Evolutionary conservation across 2,888 invertebrate genomes (phyloP), one percentile per base, ranked within the genome.

Genomic region (Rhorus exstirpatorius): DNA sequence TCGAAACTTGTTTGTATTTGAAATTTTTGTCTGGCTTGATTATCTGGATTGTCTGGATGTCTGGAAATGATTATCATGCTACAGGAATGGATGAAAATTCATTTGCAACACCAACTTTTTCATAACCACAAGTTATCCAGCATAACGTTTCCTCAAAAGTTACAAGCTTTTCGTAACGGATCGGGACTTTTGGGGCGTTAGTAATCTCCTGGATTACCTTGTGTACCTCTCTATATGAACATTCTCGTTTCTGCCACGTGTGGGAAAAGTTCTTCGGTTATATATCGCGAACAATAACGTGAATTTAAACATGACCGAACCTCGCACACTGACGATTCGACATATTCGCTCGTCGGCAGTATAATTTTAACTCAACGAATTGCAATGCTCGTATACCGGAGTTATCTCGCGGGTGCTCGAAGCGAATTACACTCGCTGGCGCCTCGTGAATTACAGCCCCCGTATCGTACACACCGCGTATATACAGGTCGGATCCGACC

Each of bases 361-460:
- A 19, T 53, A 77, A 58, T 67, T 68, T 24, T 26, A 44, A 49
- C 1, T 49, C 8, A 17, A 26, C 21, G 46, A 51, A 68, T 65
- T 58, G 14, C 38, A 26, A 68, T 21, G 68, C 41, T 26, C 8
- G 41, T 55, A 46, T 55, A 44, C 53, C 53, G 51, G 24, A 65
- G 68, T 46, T 55, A 41, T 41, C 41, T 19, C 53, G 70, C 12
- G 53, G 17, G n/a, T 60, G 31, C 55, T 51, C n/a, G 70, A 3
- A 8, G 38, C 24, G 70, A 46, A 49, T 63, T 71, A 79, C 46
- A 55, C 63, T 74, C 75, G 19, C 71, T 65, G 55, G 71, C 78
- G 63, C 71, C 78, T 79, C 63, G 63, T 49, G 65, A 71, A 79
- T 71, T 79, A 55, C 71, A 79, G 71, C 17, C 55, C 63, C 41